Percentiles rank a stretch among this genome's conserved stretches.
phyloP scores from a whole-genome alignment of 2,113 vertebrate species.

The Trogon melanurus region DNA sequence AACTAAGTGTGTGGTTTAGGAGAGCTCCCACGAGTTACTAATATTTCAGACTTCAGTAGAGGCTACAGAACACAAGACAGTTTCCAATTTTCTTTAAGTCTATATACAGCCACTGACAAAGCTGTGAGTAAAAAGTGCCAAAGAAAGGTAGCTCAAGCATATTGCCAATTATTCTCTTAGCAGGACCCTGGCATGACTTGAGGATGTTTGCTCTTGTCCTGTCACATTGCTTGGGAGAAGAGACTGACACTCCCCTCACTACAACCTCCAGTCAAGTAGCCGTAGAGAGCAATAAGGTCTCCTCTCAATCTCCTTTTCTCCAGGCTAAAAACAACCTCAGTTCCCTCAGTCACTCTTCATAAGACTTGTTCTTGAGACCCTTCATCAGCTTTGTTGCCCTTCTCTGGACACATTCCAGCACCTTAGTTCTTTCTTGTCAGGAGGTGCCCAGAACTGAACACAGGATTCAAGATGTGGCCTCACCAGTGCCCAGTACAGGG shows the following conservation, averaged over 20 bases:
- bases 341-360: neutral
- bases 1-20: neutral
- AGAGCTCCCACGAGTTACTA: neutral
- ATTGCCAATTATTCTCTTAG: neutral
- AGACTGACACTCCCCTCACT: fast-evolving
- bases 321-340: neutral
- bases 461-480: fast-evolving
- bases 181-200: fast-evolving
- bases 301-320: neutral
- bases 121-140: neutral
- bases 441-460: neutral
- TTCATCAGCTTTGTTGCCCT: neutral
- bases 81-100: neutral
- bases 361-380: neutral
- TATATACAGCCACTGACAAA: neutral
- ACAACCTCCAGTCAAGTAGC: neutral
- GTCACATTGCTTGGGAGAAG: neutral
- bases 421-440: neutral
- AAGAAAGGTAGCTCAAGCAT: neutral
- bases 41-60: neutral
- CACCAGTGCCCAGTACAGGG: no score
- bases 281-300: neutral
- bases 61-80: neutral
- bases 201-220: neutral
- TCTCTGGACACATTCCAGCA: neutral